Base-by-base conservation (phyloP, 2,888 invertebrate genomes). In the Zaprionus bogoriensis region DNA sequence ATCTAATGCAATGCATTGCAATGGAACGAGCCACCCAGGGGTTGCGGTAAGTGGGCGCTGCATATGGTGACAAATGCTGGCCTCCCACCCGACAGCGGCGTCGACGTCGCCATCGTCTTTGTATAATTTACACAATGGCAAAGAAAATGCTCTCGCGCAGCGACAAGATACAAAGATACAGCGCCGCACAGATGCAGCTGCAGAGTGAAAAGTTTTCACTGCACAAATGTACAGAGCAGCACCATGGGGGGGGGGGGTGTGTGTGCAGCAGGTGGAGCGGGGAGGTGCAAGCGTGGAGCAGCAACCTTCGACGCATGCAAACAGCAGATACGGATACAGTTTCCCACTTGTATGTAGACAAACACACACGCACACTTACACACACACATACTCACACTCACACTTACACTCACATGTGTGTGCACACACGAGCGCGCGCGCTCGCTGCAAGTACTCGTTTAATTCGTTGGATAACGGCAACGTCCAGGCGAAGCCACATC, bases 121-220 rank as follows among this genome's bases (percentile, higher is more conserved):
- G 74, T 77, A 59, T 60, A 71, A 82, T 82, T 82, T 74, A 50
- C 77, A 79, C 71, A 82, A 79, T 76, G 54, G 74, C 70, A 52
- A 67, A 71, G 79, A 76, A 76, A 70, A 50, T 70, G 64, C 82
- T 58, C 62, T 79, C 68, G 79, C 71, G 79, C 82, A 74, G 68
- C 44, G 67, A 75, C 71, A 67, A 48, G 69, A 59, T 62, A 62
- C 66, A 77, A 68, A 59, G 51, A 30, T 54, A 57, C 27, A 60
- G 52, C 67, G 50, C 44, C 63, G 58, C 62, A 67, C 32, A 17
- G 52, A 12, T 42, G 32, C 54, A 45, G 36, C 27, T 45, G 62
- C 45, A 69, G 17, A 4, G 7, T 28, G 41, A 46, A 55, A 62
- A 62, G 38, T 72, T 71, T 71, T 71, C 62, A 51, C 63, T 64